These are phyloP conservation scores for Blera fallax DNA, from an alignment of 2,888 invertebrate species.

Conservation along the genomic window DNA sequence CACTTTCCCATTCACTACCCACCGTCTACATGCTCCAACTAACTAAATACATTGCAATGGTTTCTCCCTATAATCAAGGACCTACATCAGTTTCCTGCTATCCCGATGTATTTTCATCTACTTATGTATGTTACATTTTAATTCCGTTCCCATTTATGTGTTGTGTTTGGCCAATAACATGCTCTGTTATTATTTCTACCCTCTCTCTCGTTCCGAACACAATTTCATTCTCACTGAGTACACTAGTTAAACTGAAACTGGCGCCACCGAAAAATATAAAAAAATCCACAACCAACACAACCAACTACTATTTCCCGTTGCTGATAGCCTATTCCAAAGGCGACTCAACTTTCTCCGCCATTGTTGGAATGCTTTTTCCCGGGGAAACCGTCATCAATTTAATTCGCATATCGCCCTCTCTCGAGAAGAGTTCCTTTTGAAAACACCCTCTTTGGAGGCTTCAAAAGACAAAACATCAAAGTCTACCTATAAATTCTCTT, in stretches of 20 bases:
- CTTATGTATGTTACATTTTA: slow-evolving; percentile 59
- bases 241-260: background rate
- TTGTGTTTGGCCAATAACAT: slow-evolving; percentile 20
- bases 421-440: background rate
- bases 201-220: background rate
- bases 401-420: background rate
- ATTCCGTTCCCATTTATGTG: slow-evolving; percentile 34
- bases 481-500: slow-evolving; percentile 40
- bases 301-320: background rate
- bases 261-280: background rate
- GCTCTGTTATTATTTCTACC: background rate
- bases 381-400: background rate
- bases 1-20: no score
- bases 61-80: background rate
- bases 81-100: slow-evolving; percentile 9
- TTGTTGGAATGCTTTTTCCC: background rate
- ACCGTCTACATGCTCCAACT: no score
- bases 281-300: background rate
- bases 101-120: slow-evolving; percentile 41
- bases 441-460: background rate
- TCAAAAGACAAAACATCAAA: slow-evolving; percentile 50
- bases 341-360: slow-evolving; percentile 67
- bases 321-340: slow-evolving; percentile 47
- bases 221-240: background rate
- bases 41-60: no score